phyloP scores from a whole-genome alignment of 92 coral and sea anemone genomes.

The Epizoanthus ramosus region DNA sequence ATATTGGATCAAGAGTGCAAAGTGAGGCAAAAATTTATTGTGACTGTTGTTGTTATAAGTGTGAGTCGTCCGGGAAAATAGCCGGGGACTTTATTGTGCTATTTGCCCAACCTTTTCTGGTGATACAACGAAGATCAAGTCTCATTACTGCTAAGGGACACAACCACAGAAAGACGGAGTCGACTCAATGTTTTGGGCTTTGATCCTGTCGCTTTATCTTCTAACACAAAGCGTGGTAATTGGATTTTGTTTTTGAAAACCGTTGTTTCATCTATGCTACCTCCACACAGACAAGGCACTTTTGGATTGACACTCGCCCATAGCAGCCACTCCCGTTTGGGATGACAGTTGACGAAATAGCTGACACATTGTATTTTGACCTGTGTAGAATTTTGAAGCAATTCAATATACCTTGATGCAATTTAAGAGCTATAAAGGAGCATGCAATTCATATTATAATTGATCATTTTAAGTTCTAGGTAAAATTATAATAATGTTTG shows the following conservation, averaged over 20 bases:
- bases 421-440: not conserved
- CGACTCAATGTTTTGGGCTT: slow-evolving; percentile 37
- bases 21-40: not conserved
- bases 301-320: not conserved
- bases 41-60: not conserved
- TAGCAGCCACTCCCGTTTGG: not conserved
- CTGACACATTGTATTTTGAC: not conserved
- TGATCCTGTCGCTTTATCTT: slow-evolving; percentile 24
- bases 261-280: not conserved
- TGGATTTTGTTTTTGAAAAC: not conserved
- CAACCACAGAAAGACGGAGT: slow-evolving; percentile 12
- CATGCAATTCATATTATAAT: not conserved
- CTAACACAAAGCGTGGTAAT: slow-evolving; percentile 38
- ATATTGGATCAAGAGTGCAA: slow-evolving; percentile 31
- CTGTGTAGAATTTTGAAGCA: not conserved
- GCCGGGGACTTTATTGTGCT: slow-evolving; percentile 11
- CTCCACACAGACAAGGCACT: not conserved
- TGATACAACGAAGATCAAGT: slow-evolving; percentile 6
- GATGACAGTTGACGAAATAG: slow-evolving; percentile 7
- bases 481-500: not conserved
- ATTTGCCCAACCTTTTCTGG: slow-evolving; percentile 11
- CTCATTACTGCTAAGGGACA: slow-evolving; percentile 7
- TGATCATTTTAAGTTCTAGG: not conserved
- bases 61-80: not conserved
- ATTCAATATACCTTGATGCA: not conserved